Conservation (phyloP, 2,888 invertebrate species). For the Cristatella mucedo region DNA sequence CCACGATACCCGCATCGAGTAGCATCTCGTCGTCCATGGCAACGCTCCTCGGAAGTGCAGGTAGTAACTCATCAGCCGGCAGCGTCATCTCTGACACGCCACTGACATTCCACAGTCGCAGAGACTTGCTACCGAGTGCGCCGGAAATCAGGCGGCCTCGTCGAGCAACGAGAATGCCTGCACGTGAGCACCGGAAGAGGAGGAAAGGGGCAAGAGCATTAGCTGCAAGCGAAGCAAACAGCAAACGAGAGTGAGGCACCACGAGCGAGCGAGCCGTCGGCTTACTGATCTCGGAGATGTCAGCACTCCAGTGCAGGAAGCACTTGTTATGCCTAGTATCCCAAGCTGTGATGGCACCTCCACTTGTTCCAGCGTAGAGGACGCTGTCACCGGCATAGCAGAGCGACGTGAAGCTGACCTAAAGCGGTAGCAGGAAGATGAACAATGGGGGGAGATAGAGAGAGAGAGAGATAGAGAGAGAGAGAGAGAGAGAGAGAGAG, state of each 20-base stretch:
- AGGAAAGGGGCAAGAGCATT: too few relatives aligned
- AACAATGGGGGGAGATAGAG: too few relatives aligned
- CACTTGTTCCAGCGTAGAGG: slow-evolving; percentile 26
- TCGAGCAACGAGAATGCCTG: slow-evolving; percentile 21
- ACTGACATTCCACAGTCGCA: slow-evolving; percentile 29
- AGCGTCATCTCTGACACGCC: slow-evolving; percentile 23
- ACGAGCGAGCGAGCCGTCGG: too few relatives aligned
- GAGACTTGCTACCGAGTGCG: slow-evolving; percentile 18
- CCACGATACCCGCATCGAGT: slow-evolving; percentile 27
- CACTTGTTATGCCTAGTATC: slow-evolving; percentile 33
- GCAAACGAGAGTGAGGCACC: too few relatives aligned
- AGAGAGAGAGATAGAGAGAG: too few relatives aligned
- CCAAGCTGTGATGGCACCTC: slow-evolving; percentile 34
- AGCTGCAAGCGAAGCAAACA: too few relatives aligned
- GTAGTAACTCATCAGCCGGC: slow-evolving; percentile 13
- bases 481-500: too few relatives aligned
- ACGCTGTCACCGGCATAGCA: slow-evolving; percentile 30
- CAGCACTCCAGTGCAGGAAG: slow-evolving; percentile 37
- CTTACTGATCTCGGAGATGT: slow-evolving; percentile 30
- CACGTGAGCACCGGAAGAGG: slow-evolving; percentile 1
- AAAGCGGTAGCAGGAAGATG: too few relatives aligned
- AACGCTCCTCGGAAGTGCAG: slow-evolving; percentile 15
- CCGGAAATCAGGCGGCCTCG: slow-evolving; percentile 27
- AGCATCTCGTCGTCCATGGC: slow-evolving; percentile 36
- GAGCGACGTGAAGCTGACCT: slow-evolving; percentile 29